Evolutionary conservation across 2,888 invertebrate species (phyloP).

Genomic region (Oegoconia quadripuncta): DNA sequence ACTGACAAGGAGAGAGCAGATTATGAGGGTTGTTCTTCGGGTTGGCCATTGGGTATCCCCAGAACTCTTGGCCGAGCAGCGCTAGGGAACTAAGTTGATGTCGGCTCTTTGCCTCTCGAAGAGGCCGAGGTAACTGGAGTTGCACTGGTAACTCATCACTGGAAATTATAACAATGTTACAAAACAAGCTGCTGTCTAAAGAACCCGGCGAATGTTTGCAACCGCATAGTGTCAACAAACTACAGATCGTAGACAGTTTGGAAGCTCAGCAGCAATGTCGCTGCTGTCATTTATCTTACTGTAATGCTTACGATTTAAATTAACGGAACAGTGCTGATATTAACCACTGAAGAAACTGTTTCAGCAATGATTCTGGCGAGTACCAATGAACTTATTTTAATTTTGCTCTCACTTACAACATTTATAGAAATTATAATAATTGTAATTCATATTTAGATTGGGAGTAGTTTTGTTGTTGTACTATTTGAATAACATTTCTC

Average conservation of each 20-base stretch:
- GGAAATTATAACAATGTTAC: constrained; percentile 34
- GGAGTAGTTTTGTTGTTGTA: no score
- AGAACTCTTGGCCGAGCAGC: constrained; percentile 92
- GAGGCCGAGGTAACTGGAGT: constrained; percentile 89
- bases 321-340: no score
- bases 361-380: no score
- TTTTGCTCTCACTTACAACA: no score
- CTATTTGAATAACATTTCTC: background rate
- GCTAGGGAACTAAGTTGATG: constrained; percentile 95
- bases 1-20: constrained; percentile 56
- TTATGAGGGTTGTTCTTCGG: constrained; percentile 77
- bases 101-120: constrained; percentile 92
- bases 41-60: constrained; percentile 89
- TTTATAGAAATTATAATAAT: no score
- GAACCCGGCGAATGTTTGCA: background rate
- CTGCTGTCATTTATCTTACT: no score
- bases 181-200: background rate
- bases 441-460: no score
- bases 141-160: constrained; percentile 96
- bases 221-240: background rate
- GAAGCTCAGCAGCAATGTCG: background rate
- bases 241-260: background rate
- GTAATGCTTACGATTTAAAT: no score
- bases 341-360: no score
- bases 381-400: no score